phyloP scores from a whole-genome alignment of 2,888 invertebrate species.

The Hofmannophila pseudospretella region DNA sequence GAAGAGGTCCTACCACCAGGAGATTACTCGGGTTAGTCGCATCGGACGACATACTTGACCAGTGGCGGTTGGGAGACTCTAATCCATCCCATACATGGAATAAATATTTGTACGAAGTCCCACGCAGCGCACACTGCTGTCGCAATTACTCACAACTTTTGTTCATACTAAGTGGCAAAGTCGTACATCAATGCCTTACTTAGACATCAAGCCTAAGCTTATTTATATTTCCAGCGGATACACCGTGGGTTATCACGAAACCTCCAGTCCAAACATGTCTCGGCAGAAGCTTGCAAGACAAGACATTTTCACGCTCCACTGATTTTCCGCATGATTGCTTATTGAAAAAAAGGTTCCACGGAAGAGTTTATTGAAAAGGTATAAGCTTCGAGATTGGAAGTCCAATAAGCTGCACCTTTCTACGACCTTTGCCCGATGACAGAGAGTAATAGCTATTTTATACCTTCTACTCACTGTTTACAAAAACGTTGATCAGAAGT shows the following conservation, averaged over 20 bases:
- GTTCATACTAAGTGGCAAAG: too few species aligned
- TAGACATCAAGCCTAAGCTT: neutral
- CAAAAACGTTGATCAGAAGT: too few species aligned
- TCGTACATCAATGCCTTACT: too few species aligned
- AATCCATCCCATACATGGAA: too few species aligned
- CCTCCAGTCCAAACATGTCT: conserved; percentile 1
- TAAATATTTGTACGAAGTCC: too few species aligned
- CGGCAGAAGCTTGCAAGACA: conserved; percentile 3
- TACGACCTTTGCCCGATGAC: neutral
- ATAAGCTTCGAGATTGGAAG: conserved; percentile 28
- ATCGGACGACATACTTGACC: too few species aligned
- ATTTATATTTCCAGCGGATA: neutral
- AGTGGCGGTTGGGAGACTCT: too few species aligned
- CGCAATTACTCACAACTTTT: too few species aligned
- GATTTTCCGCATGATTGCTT: conserved; percentile 27
- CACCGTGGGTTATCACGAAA: neutral
- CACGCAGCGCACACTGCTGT: too few species aligned
- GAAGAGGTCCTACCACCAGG: too few species aligned
- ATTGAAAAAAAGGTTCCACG: conserved; percentile 32
- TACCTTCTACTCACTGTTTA: too few species aligned
- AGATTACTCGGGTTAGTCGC: too few species aligned
- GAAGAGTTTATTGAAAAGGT: conserved; percentile 43
- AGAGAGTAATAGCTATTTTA: conserved; percentile 5
- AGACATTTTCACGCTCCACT: conserved; percentile 21
- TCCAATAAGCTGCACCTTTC: conserved; percentile 29